Percentiles rank a stretch among this genome's conserved stretches.
Conservation (phyloP, 2,888 invertebrate species). For the Epirrita christyi region DNA sequence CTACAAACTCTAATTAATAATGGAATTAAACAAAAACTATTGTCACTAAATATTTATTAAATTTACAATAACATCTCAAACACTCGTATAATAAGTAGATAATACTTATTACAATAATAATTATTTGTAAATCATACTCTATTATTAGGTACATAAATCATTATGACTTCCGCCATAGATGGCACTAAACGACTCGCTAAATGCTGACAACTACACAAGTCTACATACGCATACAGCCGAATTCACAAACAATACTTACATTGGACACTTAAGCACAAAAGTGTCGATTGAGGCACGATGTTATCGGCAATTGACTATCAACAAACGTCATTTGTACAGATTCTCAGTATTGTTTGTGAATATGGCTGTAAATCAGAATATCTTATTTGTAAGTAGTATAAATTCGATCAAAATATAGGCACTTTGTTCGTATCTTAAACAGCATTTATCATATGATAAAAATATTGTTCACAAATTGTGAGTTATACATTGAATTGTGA, state of each 20-base stretch:
- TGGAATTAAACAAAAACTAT: slow-evolving; percentile 25
- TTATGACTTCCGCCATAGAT: slow-evolving; percentile 66
- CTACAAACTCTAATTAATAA: background rate
- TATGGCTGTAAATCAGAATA: slow-evolving; percentile 16
- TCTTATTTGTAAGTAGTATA: slow-evolving; percentile 40
- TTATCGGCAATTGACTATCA: too few relatives aligned
- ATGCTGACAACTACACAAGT: slow-evolving; percentile 15
- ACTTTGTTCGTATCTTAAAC: slow-evolving; percentile 39
- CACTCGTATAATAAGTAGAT: slow-evolving; percentile 72
- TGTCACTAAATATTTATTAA: slow-evolving; percentile 71
- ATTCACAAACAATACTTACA: slow-evolving; percentile 14
- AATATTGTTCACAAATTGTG: slow-evolving; percentile 28
- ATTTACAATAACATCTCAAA: slow-evolving; percentile 67
- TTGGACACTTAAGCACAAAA: background rate
- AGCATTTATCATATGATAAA: slow-evolving; percentile 28
- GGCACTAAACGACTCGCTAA: slow-evolving; percentile 58
- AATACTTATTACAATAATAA: slow-evolving; percentile 70
- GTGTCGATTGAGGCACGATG: background rate
- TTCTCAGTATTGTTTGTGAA: slow-evolving; percentile 3
- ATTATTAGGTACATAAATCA: slow-evolving; percentile 40
- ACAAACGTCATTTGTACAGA: too few relatives aligned
- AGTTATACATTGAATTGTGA: background rate
- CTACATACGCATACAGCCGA: background rate
- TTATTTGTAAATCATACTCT: slow-evolving; percentile 36
- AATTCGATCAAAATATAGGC: slow-evolving; percentile 55